phyloP scores from a whole-genome alignment of 2,797 vertebrate genomes.

The Bradypodion pumilum region DNA sequence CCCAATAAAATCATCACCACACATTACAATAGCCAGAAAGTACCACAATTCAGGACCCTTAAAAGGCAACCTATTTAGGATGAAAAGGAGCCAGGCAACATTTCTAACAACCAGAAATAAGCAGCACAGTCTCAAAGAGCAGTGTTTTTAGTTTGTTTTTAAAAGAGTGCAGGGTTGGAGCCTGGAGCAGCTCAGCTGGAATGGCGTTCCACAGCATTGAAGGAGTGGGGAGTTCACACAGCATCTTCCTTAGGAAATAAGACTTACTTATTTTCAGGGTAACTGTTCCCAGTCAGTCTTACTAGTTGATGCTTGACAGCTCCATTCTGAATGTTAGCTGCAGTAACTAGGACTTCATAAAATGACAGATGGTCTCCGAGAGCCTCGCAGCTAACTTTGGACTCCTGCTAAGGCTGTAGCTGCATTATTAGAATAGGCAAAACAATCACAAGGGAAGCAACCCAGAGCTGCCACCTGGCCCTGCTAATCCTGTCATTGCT shows the following conservation, averaged over 20 bases:
- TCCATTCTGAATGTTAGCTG: not conserved
- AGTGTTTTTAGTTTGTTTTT: too few relatives aligned
- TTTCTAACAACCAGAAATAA: too few relatives aligned
- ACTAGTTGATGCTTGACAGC: not conserved
- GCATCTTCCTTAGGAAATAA: not conserved
- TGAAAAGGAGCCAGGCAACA: too few relatives aligned
- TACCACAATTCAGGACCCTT: too few relatives aligned
- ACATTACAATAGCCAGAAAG: too few relatives aligned
- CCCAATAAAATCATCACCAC: too few relatives aligned
- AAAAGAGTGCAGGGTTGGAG: too few relatives aligned
- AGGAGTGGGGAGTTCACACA: not conserved
- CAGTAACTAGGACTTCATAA: constrained; percentile 3
- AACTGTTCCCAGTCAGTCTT: not conserved
- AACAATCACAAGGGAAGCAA: constrained; percentile 1
- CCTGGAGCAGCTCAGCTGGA: too few relatives aligned
- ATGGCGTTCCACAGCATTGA: too few relatives aligned
- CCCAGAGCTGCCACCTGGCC: not conserved
- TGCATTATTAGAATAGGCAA: constrained; percentile 6
- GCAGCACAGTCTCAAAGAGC: too few relatives aligned
- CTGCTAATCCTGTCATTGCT: constrained; percentile 16
- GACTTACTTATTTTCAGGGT: not conserved
- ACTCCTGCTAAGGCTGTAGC: constrained; percentile 4
- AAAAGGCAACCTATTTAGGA: too few relatives aligned
- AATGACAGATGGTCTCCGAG: constrained; percentile 28
- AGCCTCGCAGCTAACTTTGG: constrained; percentile 10